A percentile compares a stretch with the other conserved stretches of the same genome.
Conservation (phyloP, 2,113 vertebrate genomes). For the Poecile atricapillus region DNA sequence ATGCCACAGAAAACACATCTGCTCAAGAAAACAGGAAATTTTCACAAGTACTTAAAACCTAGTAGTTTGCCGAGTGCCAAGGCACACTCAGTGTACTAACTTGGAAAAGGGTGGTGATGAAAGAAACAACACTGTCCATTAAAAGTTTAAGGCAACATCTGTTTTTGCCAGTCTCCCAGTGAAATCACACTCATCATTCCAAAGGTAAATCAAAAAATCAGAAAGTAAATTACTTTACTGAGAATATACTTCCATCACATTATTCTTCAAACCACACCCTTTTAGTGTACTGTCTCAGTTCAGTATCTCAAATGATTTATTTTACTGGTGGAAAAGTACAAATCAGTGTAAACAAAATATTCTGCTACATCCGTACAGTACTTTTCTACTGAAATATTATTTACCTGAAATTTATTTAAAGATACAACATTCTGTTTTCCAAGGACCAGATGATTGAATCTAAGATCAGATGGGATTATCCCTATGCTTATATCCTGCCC, state of each 20-base stretch:
- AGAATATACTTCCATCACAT: neutral
- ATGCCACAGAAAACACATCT: neutral
- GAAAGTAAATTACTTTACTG: neutral
- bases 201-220: neutral
- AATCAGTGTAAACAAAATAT: neutral
- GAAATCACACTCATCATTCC: neutral
- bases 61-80: neutral
- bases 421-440: neutral
- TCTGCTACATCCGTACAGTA: neutral
- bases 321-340: neutral
- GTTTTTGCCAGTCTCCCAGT: neutral
- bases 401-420: neutral
- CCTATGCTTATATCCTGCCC: neutral
- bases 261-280: neutral
- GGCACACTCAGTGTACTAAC: neutral
- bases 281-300: neutral
- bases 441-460: neutral
- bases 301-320: neutral
- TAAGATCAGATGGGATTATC: neutral
- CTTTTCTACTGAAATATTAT: neutral
- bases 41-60: neutral
- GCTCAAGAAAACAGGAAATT: neutral
- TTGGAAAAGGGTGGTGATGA: neutral
- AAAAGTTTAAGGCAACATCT: neutral
- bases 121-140: neutral